Evolutionary conservation across 2,797 vertebrate genomes (phyloP).

Genomic region (Characodon lateralis): DNA sequence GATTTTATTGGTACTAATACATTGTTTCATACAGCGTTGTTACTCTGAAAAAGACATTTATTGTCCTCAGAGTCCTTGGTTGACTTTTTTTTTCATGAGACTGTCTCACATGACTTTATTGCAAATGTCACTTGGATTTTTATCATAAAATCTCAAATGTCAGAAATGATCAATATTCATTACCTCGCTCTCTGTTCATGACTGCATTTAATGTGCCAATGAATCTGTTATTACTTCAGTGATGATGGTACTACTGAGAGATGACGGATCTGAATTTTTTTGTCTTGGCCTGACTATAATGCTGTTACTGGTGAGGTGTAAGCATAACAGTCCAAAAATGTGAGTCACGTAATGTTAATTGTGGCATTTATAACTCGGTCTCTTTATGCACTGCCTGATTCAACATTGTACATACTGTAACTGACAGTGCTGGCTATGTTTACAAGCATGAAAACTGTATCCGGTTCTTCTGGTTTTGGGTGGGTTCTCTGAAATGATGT

Average conservation of each 20-base stretch:
- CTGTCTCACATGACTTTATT: conserved; percentile 41
- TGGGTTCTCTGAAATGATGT: conserved; percentile 17
- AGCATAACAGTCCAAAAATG: conserved; percentile 25
- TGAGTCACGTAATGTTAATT: conserved; percentile 36
- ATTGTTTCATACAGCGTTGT: conserved; percentile 47
- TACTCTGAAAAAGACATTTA: conserved; percentile 30
- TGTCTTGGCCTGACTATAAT: conserved; percentile 41
- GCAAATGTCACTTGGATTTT: conserved; percentile 51
- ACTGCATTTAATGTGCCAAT: conserved; percentile 74
- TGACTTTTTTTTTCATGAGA: conserved; percentile 39
- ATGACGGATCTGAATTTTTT: conserved; percentile 32
- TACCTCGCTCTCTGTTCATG: conserved; percentile 50
- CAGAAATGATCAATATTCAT: conserved; percentile 55
- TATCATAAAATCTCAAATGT: conserved; percentile 49
- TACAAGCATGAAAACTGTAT: conserved; percentile 59
- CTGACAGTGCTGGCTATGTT: conserved; percentile 67
- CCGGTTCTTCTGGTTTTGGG: conserved; percentile 32
- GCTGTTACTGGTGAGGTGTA: conserved; percentile 36
- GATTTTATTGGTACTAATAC: conserved; percentile 40
- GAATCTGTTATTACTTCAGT: conserved; percentile 71
- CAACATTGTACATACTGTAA: conserved; percentile 65
- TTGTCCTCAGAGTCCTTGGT: conserved; percentile 27
- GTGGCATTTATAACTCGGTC: conserved; percentile 46
- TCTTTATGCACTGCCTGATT: conserved; percentile 68
- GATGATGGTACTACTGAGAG: conserved; percentile 60